Conservation (phyloP, 2,888 invertebrate species). For the Protula sp. region DNA sequence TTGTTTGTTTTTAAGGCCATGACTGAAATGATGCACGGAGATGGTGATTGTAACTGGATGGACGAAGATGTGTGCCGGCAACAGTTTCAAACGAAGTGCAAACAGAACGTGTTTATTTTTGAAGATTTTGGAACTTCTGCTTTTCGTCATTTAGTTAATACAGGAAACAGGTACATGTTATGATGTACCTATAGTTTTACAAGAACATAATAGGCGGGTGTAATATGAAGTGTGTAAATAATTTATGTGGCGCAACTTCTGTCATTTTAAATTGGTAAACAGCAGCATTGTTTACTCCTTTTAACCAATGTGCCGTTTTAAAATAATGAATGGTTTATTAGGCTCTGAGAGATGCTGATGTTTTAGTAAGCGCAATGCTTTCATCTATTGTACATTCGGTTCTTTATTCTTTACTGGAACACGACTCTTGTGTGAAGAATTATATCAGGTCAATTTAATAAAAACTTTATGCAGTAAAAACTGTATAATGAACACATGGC, state of each 20-base stretch:
- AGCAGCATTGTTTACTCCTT: too few species aligned
- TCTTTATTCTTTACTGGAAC: too few species aligned
- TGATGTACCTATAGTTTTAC: neutral
- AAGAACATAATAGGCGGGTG: too few species aligned
- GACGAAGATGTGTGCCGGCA: conserved; percentile 61
- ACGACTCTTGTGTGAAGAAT: too few species aligned
- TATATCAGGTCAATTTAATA: too few species aligned
- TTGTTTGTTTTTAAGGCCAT: conserved; percentile 9
- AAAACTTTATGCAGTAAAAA: too few species aligned
- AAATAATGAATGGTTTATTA: neutral
- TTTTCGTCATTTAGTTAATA: conserved; percentile 59
- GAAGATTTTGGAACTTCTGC: conserved; percentile 70
- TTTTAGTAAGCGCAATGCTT: neutral
- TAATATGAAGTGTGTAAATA: neutral
- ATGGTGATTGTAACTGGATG: conserved; percentile 58
- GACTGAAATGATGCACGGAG: conserved; percentile 2
- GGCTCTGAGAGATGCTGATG: neutral
- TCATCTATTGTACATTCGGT: neutral
- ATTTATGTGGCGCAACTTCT: neutral
- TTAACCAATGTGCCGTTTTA: too few species aligned
- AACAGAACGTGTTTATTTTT: conserved; percentile 70
- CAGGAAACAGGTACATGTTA: conserved; percentile 33
- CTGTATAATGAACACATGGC: too few species aligned
- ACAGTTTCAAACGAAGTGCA: conserved; percentile 59
- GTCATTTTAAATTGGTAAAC: too few species aligned